Evolutionary conservation across 2,797 vertebrate species (phyloP), one percentile per base, ranked within the genome.

Genomic region (Peromyscus attwateri): DNA sequence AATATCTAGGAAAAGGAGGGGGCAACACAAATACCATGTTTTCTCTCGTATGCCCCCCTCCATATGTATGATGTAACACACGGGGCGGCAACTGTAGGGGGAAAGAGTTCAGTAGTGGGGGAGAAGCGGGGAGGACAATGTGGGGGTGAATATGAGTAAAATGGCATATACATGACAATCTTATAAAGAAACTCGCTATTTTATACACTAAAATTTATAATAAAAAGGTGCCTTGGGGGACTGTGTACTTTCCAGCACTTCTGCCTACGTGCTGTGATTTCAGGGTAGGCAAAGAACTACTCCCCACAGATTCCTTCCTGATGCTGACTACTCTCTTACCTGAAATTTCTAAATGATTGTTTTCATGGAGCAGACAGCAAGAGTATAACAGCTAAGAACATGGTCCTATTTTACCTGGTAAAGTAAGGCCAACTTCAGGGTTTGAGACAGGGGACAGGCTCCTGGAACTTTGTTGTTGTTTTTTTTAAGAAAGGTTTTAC

Each of bases 361-460:
- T 93, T 92, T 62, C 84, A 40, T 37, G 68, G 34, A 8, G 17
- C 49, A 92, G 57, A 91, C 16, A 85, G 91, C 17, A 95, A 89
- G 23, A 27, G 0, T 84, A 77, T 82, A 91, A 68, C 4, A 66
- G 95, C 66, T 79, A 37, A 94, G 81, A 88, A 82, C 21, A 73
- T 13, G 6, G 95, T 84, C 3, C 25, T 85, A n/a, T 70, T 92
- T 88, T 95, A 89, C 84, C 23, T 96, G 64, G 40, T 68, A 81
- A 93, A 60, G 14, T 85, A 57, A 66, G 37, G 43, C 16, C 52
- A 70, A 84, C 27, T 43, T 57, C 93, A 40, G 37, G 4, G 1
- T n/a, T 68, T 81, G 52, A 84, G 83, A 75, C 34, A 83, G 13
- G n/a, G 23, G 10, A 89, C 60, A 75, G 12, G 73, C 52, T 81